These are phyloP conservation scores for Anoplophora glabripennis DNA, from an alignment of 1,140 invertebrate species.

Conservation along the genomic window DNA sequence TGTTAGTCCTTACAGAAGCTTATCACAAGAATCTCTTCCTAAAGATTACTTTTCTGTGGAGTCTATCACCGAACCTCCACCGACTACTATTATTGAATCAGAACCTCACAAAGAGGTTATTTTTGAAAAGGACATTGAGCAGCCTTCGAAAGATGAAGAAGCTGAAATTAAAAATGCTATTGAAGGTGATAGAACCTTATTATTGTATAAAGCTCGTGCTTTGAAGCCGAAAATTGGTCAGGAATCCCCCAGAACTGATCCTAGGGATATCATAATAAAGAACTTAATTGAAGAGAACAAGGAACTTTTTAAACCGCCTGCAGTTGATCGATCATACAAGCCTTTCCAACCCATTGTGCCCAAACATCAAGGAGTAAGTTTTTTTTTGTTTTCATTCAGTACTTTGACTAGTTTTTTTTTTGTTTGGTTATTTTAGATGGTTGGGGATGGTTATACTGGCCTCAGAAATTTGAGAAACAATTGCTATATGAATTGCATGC, in stretches of 20 bases:
- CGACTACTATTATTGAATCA: not conserved
- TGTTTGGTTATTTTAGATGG: not conserved
- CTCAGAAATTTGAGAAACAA: not conserved
- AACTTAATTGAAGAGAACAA: not conserved
- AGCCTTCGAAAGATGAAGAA: not conserved
- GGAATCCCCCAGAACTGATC: not conserved
- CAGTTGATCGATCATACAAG: not conserved
- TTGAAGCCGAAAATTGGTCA: not conserved
- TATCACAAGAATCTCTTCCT: constrained; percentile 1
- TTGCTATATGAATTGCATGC: constrained; percentile 4
- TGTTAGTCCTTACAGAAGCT: not conserved
- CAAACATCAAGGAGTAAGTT: not conserved
- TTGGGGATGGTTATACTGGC: not conserved
- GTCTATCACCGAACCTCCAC: not conserved
- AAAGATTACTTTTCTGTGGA: not conserved
- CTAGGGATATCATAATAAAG: not conserved
- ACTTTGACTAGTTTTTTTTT: not conserved
- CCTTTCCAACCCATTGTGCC: not conserved
- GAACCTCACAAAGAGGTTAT: not conserved
- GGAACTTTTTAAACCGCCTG: not conserved
- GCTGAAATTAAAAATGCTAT: not conserved
- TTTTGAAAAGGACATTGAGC: not conserved
- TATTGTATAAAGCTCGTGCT: not conserved
- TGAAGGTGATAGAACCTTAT: not conserved
- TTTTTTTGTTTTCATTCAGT: not conserved